Base-by-base conservation (phyloP, 2,113 vertebrate species). In the Halcyon malimbica region DNA sequence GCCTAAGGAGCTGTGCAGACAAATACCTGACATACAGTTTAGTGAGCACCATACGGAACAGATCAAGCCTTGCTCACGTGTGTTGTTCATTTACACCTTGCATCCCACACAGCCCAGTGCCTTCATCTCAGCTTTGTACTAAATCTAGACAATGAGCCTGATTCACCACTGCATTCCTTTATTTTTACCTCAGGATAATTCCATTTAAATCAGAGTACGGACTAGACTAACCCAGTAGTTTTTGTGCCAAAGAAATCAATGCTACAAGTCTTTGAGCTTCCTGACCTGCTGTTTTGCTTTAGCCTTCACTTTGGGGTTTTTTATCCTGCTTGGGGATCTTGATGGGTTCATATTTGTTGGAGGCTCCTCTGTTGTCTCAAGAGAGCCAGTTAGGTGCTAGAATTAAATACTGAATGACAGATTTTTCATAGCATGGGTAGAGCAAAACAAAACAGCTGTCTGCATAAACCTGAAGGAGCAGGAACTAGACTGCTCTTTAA, bases 231-330 rank as follows among this genome's bases (percentile, higher is more conserved):
- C 37, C 60, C 74, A 42, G 63, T 63, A 75, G 1, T 46, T 94
- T 94, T 87, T 85, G 94, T 96, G 96, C 96, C 96, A 96, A 97
- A 94, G 74, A 96, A 96, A 96, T 96, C 96, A 96, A 60, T 1
- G 11, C 87, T 95, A 87, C 81, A 94, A 94, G 59, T 28, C 91
- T 95, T 93, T 89, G 89, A 95, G 95, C 91, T 96, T 97, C 96
- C 96, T 95, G 96, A 96, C 96, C 94, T 91, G 95, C 95, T 96
- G 96, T 96, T 96, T 96, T 94, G 81, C 83, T 95, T 97, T 95
- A 97, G 95, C 81, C 81, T 94, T 94, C 84, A 84, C 81, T 92
- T 94, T 70, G 65, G 74, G 68, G 13, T 42, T 51, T 93, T 96
- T 95, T 94, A 95, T 95, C 89, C 93, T 87, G 25, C 59, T 70